phyloP scores from a whole-genome alignment of 2,797 vertebrate genomes.

The Graptemys geographica region DNA sequence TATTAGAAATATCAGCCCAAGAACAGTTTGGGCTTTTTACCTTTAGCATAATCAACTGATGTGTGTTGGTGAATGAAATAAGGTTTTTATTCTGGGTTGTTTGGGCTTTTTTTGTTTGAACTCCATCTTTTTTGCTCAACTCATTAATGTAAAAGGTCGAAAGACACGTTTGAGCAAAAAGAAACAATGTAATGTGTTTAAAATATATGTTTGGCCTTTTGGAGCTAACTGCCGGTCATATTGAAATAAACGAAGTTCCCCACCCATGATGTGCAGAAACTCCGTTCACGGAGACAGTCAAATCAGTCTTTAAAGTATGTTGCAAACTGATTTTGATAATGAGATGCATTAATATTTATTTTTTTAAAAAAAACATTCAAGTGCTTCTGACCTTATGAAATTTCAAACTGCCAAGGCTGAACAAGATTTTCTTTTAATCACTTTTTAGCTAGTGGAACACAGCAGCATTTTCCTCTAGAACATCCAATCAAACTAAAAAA shows the following conservation, averaged over 20 bases:
- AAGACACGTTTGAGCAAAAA: background rate
- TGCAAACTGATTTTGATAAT: background rate
- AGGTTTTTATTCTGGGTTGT: background rate
- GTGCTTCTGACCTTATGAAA: background rate
- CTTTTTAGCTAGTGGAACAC: background rate
- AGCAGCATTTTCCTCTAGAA: background rate
- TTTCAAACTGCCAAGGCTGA: background rate
- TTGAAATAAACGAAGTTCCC: background rate
- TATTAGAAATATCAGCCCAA: background rate
- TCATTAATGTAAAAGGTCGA: background rate
- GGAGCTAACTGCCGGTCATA: background rate
- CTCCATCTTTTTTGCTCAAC: background rate
- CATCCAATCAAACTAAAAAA: background rate
- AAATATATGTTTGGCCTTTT: no score
- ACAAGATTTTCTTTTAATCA: background rate
- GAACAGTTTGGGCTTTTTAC: background rate
- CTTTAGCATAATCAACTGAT: background rate
- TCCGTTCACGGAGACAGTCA: background rate
- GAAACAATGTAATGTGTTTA: no score
- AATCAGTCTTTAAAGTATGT: background rate
- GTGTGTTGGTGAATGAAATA: background rate
- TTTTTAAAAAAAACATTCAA: background rate
- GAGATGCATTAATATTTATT: background rate
- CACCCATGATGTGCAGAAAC: background rate
- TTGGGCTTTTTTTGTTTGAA: background rate